Base-by-base conservation (phyloP, 2,797 vertebrate species). In the Tokudaia tokunoshimensis region DNA sequence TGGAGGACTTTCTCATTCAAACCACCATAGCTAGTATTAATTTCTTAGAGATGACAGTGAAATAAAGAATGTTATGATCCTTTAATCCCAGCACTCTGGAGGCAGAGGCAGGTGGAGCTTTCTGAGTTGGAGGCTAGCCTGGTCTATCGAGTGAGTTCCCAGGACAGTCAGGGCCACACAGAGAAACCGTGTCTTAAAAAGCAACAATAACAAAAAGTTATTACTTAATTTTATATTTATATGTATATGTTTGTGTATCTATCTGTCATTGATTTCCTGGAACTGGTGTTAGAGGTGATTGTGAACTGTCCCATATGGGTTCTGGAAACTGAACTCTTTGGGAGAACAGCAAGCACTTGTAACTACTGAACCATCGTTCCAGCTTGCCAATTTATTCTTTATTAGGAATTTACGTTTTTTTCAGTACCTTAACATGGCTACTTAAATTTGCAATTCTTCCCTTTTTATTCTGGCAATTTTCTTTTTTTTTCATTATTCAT, bases 341-440 rank as follows among this genome's bases (percentile, higher is more conserved):
- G 19, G 34, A 50, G 24, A 67, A 44, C 26, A 65, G 59, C 15
- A 65, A 65, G 26, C 29, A 47, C 29, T 84, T 8, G 6, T 47
- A 83, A 83, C 37, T 44, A 44, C 59, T 65, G 29, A 19, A 55
- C 61, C 10, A 85, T 85, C 11, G n/a, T 19, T 24, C 61, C 20
- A 67, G 61, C 29, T 10, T 47, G 65, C 61, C 41, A 85, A 50
- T 20, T 67, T 59, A 89, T 74, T 86, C 29, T 94, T 93, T 78
- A 82, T 22, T n/a, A 34, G 41, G 31, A 87, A 63, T 89, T 50
- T 61, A 34, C 26, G 79, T 37, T 67, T 91, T 91, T 67, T 76
- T 31, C 29, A 86, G 41, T 93, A 57, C 26, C 75, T 95, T 52
- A 74, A 24, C 89, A 2, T 92, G 75, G 76, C n/a, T 93, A 75